These are phyloP conservation scores for Otis tarda DNA, from an alignment of 2,113 vertebrate species.

Conservation along the genomic window DNA sequence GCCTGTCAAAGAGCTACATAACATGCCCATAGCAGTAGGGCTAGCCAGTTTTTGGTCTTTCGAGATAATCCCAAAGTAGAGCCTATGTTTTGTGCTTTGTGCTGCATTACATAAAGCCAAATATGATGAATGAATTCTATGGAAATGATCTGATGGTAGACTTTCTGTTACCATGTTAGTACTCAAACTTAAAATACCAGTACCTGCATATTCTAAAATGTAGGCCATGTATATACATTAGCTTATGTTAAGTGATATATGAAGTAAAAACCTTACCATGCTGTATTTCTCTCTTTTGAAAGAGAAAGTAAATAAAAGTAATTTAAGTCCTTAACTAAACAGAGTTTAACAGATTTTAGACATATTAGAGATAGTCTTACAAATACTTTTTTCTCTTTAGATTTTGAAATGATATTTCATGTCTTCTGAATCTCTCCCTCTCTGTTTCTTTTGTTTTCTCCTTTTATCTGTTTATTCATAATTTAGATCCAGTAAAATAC, in stretches of 20 bases:
- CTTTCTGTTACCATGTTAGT: not conserved
- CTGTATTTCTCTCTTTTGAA: not conserved
- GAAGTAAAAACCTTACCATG: not conserved
- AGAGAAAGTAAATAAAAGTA: not conserved
- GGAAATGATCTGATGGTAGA: not conserved
- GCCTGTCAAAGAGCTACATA: not conserved
- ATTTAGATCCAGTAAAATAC: not conserved
- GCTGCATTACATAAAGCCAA: not conserved
- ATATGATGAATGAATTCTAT: not conserved
- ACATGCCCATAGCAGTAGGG: not conserved
- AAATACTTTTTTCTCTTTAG: not conserved
- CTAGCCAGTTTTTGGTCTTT: not conserved
- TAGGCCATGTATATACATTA: not conserved
- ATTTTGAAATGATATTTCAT: not conserved
- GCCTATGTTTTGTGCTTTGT: not conserved
- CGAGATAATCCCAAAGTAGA: not conserved
- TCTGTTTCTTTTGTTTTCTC: not conserved
- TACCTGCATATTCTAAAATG: not conserved
- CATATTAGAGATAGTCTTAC: not conserved
- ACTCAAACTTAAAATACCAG: not conserved
- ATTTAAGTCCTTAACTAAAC: not conserved
- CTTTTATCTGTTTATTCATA: not conserved
- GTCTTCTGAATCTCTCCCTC: not conserved
- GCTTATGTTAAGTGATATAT: not conserved
- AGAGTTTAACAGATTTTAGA: not conserved